Base-by-base conservation (phyloP, 2,888 invertebrate genomes). In the Diadegma fenestrale region DNA sequence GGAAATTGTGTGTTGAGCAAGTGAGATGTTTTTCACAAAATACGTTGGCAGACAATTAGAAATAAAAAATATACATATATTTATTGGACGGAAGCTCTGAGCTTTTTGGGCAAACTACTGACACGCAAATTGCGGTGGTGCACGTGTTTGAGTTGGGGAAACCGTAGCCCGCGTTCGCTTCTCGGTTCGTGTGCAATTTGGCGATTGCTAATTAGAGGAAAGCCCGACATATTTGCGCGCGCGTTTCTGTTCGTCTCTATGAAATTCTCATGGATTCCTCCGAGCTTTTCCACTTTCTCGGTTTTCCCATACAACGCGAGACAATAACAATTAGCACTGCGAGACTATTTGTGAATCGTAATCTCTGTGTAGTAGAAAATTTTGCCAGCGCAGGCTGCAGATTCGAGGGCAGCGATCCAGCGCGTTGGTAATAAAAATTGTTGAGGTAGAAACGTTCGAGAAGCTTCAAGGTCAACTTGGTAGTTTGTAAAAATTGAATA, bases 131-230 rank as follows among this genome's bases (percentile, higher is more conserved):
- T 19, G 45, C 51, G 80, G 41, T 19, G 63, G 2, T 22, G 22
- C 26, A 22, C 43, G 64, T 48, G 26, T 76, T 58, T 63, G 64
- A 63, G 45, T 66, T 45, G 22, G 30, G 17, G 17, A 77, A 68
- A 22, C 58, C 68, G 45, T 51, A 68, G 73, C 80, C 75, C 69
- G 79, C 69, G 79, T 85, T 72, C 72, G 63, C 43, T n/a, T n/a
- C n/a, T n/a, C 68, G 69, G 64, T 71, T 58, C 68, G 61, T 45
- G 81, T 69, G 80, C 76, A 86, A 81, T 89, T 87, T 81, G 79
- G 69, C 83, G 78, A 86, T 88, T 86, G 79, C 84, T 85, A 86
- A 87, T 86, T 85, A 84, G 86, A 85, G 86, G 64, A 86, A 80
- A 80, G 51, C 77, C 58, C 58, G 22, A 30, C 71, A 69, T 77